phyloP scores from a whole-genome alignment of 2,888 invertebrate genomes.

The Andrena haemorrhoa region DNA sequence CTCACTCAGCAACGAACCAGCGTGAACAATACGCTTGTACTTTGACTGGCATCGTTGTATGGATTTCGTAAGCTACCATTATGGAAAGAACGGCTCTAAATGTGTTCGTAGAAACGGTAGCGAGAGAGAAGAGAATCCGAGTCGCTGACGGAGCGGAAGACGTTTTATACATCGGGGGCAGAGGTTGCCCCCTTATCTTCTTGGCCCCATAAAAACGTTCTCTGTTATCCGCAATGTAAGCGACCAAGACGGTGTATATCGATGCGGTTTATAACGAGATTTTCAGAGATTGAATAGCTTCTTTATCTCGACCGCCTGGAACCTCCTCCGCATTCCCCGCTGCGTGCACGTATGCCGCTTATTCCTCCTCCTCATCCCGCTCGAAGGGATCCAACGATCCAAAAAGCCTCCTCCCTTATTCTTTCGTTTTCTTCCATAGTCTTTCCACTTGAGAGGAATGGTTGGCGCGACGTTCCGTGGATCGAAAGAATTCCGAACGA shows the following conservation, averaged over 20 bases:
- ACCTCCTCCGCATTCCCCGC: neutral
- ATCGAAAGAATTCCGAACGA: neutral
- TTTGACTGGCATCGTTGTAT: neutral
- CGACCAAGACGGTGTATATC: slow-evolving; percentile 50
- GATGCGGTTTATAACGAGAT: slow-evolving; percentile 70
- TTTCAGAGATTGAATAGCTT: slow-evolving; percentile 76
- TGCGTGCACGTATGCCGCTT: neutral
- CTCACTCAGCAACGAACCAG: too few relatives aligned
- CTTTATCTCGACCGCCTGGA: slow-evolving; percentile 68
- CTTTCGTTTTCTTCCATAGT: neutral
- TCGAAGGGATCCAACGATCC: neutral
- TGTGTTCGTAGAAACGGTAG: slow-evolving; percentile 52
- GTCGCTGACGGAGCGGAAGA: slow-evolving; percentile 76
- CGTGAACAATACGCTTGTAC: neutral
- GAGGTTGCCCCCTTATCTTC: slow-evolving; percentile 78
- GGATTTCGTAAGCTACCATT: neutral
- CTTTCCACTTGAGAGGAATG: neutral
- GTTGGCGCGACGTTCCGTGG: neutral
- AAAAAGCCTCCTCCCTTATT: neutral
- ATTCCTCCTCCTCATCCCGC: neutral
- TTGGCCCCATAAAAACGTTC: slow-evolving; percentile 78
- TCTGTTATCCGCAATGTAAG: slow-evolving; percentile 76
- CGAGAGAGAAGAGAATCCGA: slow-evolving; percentile 52
- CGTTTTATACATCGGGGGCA: slow-evolving; percentile 77
- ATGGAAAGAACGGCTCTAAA: slow-evolving; percentile 30